Conservation (phyloP, 2,113 vertebrate genomes). For the Triplophysa tibetana region DNA sequence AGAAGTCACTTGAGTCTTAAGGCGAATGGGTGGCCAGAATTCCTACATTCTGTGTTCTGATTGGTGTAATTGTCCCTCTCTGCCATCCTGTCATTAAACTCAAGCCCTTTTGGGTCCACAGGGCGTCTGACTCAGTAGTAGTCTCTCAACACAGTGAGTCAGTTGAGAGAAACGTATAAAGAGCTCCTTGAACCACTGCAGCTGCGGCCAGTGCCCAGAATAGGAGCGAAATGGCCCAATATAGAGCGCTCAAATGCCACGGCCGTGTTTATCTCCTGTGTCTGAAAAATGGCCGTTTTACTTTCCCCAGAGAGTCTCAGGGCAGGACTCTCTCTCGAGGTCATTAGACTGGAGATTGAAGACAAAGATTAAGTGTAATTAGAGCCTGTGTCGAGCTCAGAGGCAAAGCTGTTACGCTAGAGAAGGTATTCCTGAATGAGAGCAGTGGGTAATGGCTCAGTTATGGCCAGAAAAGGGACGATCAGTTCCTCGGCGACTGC, state of each 20-base stretch:
- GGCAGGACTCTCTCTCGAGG: slow-evolving; percentile 16
- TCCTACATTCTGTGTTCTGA: background rate
- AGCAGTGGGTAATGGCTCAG: background rate
- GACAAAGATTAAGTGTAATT: slow-evolving; percentile 32
- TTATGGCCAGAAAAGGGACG: background rate
- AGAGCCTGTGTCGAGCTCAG: background rate
- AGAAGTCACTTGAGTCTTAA: background rate
- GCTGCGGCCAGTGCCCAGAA: slow-evolving; percentile 43
- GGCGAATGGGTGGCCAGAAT: slow-evolving; percentile 28
- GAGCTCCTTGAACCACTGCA: slow-evolving; percentile 71
- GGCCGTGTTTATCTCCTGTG: slow-evolving; percentile 26
- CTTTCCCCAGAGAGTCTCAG: slow-evolving; percentile 24
- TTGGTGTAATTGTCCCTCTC: background rate
- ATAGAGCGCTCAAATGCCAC: slow-evolving; percentile 58
- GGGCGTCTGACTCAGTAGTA: background rate
- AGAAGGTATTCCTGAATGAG: background rate
- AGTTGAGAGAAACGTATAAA: slow-evolving; percentile 67
- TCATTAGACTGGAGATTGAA: slow-evolving; percentile 22
- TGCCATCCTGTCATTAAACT: background rate
- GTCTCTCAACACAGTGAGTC: slow-evolving; percentile 60
- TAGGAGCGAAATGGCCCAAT: slow-evolving; percentile 62
- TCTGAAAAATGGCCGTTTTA: slow-evolving; percentile 42
- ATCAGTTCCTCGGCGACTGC: background rate
- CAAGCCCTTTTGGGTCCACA: background rate
- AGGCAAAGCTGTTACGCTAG: slow-evolving; percentile 13